A percentile compares a stretch with the other conserved stretches of the same genome.
phyloP scores from a whole-genome alignment of 2,888 invertebrate species.

The Drosophila meridionalis region DNA sequence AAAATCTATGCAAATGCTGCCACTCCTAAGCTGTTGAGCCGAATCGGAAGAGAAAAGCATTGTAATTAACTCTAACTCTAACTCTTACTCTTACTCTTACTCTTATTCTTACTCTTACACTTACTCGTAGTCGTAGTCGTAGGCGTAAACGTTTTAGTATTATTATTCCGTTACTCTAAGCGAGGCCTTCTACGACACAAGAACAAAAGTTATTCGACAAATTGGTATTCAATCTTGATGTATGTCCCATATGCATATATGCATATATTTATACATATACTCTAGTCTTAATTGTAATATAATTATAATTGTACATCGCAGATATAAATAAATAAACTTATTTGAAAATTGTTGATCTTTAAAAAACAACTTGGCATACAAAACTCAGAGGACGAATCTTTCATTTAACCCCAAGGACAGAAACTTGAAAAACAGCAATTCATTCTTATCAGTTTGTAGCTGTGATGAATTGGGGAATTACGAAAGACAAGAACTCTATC shows the following conservation, averaged over 20 bases:
- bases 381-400: too few species aligned
- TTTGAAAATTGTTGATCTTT: slow-evolving; percentile 47
- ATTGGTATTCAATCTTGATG: slow-evolving; percentile 68
- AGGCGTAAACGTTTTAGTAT: slow-evolving; percentile 40
- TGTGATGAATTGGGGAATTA: slow-evolving; percentile 66
- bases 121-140: slow-evolving; percentile 21
- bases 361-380: not conserved
- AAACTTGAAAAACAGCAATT: slow-evolving; percentile 2
- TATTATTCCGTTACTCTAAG: slow-evolving; percentile 42
- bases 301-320: slow-evolving; percentile 71
- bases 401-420: not conserved
- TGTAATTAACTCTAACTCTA: slow-evolving; percentile 24
- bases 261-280: slow-evolving; percentile 42
- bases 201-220: slow-evolving; percentile 46
- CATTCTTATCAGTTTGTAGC: slow-evolving; percentile 25
- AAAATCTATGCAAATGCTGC: slow-evolving; percentile 48
- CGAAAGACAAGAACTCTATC: slow-evolving; percentile 22
- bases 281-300: slow-evolving; percentile 79
- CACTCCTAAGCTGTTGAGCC: slow-evolving; percentile 7
- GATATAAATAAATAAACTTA: slow-evolving; percentile 63
- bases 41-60: slow-evolving; percentile 13
- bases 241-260: slow-evolving; percentile 37
- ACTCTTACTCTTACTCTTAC: too few species aligned
- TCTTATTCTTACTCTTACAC: slow-evolving; percentile 18
- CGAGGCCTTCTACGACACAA: slow-evolving; percentile 51